Conservation (phyloP, 1,140 invertebrate species). For the Drosophila suzukii region DNA sequence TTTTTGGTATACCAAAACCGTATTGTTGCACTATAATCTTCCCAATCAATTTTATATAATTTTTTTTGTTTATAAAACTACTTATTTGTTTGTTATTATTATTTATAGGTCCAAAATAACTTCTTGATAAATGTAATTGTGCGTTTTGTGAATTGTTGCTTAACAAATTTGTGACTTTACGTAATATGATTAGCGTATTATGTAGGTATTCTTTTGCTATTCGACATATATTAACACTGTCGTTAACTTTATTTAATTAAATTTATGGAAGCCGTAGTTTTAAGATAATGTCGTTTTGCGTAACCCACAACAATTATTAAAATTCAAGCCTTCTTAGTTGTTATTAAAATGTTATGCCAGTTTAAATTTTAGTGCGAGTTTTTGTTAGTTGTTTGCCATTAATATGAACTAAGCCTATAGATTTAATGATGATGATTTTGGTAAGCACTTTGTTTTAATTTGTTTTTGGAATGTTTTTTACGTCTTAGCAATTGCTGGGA, state of each 20-base stretch:
- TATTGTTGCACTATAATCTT: not conserved
- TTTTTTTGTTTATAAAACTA: not conserved
- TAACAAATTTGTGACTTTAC: not conserved
- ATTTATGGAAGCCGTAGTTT: slow-evolving; percentile 9
- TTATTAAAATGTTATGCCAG: not conserved
- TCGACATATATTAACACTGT: not conserved
- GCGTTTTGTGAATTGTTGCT: too few relatives aligned
- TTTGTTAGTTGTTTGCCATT: not conserved
- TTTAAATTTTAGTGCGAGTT: slow-evolving; percentile 5
- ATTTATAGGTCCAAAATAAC: not conserved
- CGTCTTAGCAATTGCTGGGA: slow-evolving; percentile 15
- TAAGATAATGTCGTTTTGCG: not conserved
- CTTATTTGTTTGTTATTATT: not conserved
- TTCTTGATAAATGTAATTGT: not conserved
- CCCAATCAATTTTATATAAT: not conserved
- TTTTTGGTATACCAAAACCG: not conserved
- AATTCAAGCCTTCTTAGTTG: not conserved
- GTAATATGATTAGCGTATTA: not conserved
- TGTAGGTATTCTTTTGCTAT: not conserved
- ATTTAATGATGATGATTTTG: slow-evolving; percentile 1
- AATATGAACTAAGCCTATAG: not conserved
- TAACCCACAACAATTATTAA: slow-evolving; percentile 2
- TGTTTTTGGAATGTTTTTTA: not conserved
- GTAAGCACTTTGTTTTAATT: not conserved
- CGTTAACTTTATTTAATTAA: not conserved